Evolutionary conservation across 1,140 invertebrate genomes (phyloP).

Genomic region (Drosophila sulfurigaster): DNA sequence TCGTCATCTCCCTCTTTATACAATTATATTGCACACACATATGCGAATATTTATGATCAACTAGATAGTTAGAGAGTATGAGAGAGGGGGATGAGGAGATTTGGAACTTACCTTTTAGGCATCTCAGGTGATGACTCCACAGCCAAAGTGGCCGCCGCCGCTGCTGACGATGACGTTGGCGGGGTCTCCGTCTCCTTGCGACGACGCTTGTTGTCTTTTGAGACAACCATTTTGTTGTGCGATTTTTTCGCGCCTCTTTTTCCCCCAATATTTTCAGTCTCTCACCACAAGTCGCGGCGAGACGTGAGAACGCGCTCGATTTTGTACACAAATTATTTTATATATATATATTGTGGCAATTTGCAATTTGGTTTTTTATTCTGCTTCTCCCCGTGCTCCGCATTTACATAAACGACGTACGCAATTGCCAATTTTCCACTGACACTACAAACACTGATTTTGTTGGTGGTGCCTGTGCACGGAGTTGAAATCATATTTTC

Average conservation of each 20-base stretch:
- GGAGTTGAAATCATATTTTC: slow-evolving; percentile 75
- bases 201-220: slow-evolving; percentile 84
- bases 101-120: slow-evolving; percentile 79
- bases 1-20: slow-evolving; percentile 66
- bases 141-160: slow-evolving; percentile 51
- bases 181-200: slow-evolving; percentile 79
- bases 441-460: slow-evolving; percentile 70
- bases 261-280: slow-evolving; percentile 45
- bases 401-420: slow-evolving; percentile 56
- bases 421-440: slow-evolving; percentile 58
- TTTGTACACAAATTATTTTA: slow-evolving; percentile 31
- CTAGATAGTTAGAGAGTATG: slow-evolving; percentile 16
- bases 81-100: slow-evolving; percentile 8
- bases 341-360: slow-evolving; percentile 19
- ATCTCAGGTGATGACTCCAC: slow-evolving; percentile 84
- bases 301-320: slow-evolving; percentile 19
- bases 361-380: slow-evolving; percentile 36
- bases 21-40: slow-evolving; percentile 44
- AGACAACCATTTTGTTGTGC: slow-evolving; percentile 84
- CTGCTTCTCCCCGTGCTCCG: slow-evolving; percentile 23
- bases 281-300: slow-evolving; percentile 25
- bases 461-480: slow-evolving; percentile 74
- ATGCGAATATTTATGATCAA: slow-evolving; percentile 29
- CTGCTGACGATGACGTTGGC: slow-evolving; percentile 61
- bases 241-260: slow-evolving; percentile 77